Evolutionary conservation across 1,140 invertebrate genomes (phyloP).

Genomic region (Palaemon carinicauda): DNA sequence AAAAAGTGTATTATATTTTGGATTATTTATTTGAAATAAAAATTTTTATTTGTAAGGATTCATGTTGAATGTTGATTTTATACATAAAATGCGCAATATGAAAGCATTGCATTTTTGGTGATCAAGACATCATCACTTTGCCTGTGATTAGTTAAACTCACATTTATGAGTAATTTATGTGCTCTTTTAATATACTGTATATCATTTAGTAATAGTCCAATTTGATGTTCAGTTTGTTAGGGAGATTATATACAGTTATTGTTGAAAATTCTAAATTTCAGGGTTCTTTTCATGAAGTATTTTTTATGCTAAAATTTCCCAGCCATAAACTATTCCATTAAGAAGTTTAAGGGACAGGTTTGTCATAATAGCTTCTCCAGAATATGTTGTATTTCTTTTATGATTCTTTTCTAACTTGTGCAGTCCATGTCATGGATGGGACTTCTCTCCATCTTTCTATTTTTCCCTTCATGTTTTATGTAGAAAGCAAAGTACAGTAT

Average conservation of each 20-base stretch:
- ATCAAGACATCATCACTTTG: constrained; percentile 30
- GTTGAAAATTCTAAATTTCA: background rate
- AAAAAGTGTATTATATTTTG: background rate
- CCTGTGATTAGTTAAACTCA: constrained; percentile 54
- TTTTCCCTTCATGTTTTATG: background rate
- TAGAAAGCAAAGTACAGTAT: background rate
- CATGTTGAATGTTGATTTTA: background rate
- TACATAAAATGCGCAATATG: background rate
- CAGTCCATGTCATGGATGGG: background rate
- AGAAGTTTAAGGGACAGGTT: constrained; percentile 5
- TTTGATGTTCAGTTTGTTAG: constrained; percentile 14
- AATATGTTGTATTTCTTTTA: constrained; percentile 9
- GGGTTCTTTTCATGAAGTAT: background rate
- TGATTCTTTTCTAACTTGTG: background rate
- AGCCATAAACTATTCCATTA: too few relatives aligned
- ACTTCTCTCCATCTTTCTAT: background rate
- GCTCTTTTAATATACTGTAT: constrained; percentile 48
- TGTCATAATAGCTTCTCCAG: constrained; percentile 14
- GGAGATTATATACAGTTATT: background rate
- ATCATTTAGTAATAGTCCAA: constrained; percentile 47
- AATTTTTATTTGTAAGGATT: background rate
- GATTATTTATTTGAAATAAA: background rate
- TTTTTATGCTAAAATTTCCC: background rate
- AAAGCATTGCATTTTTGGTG: constrained; percentile 31
- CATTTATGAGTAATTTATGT: constrained; percentile 48